Percentiles rank a stretch among this genome's conserved stretches.
Conservation (phyloP, 2,797 vertebrate species). For the Mormyrops boulengeri region DNA sequence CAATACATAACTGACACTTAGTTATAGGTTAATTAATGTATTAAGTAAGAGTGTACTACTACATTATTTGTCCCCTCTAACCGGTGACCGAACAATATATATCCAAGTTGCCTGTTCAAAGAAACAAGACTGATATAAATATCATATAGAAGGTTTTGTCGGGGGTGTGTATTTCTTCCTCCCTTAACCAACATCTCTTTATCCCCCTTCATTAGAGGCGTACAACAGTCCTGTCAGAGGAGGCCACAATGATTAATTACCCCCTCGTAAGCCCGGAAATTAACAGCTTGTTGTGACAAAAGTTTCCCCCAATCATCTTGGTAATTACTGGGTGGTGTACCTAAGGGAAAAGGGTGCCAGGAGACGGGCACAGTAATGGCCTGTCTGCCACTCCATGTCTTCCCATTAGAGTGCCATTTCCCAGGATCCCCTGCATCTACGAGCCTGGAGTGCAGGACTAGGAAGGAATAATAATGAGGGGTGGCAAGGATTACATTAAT, state of each 20-base stretch:
- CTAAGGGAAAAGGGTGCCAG: constrained; percentile 21
- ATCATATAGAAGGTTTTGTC: neutral
- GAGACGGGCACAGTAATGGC: constrained; percentile 32
- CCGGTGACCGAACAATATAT: neutral
- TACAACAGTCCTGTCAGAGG: constrained; percentile 41
- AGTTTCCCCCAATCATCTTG: constrained; percentile 49
- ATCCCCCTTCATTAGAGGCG: constrained; percentile 6
- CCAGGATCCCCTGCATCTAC: neutral
- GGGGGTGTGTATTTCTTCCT: neutral
- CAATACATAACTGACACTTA: neutral
- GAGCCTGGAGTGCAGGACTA: neutral
- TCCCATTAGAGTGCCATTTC: constrained; percentile 11
- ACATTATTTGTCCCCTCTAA: neutral
- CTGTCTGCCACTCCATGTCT: constrained; percentile 3
- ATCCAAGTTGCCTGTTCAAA: neutral
- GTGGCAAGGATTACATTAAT: neutral
- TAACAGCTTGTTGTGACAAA: constrained; percentile 55
- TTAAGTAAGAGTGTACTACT: neutral
- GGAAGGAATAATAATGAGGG: neutral
- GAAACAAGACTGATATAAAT: neutral
- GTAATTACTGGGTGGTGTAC: constrained; percentile 48
- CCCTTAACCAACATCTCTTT: constrained; percentile 28
- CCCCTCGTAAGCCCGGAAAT: constrained; percentile 50
- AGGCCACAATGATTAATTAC: constrained; percentile 55
- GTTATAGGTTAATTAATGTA: neutral